Percentiles rank a stretch among this genome's conserved stretches.
Conservation (phyloP, 2,888 invertebrate genomes). For the Iselma pallidipennis region DNA sequence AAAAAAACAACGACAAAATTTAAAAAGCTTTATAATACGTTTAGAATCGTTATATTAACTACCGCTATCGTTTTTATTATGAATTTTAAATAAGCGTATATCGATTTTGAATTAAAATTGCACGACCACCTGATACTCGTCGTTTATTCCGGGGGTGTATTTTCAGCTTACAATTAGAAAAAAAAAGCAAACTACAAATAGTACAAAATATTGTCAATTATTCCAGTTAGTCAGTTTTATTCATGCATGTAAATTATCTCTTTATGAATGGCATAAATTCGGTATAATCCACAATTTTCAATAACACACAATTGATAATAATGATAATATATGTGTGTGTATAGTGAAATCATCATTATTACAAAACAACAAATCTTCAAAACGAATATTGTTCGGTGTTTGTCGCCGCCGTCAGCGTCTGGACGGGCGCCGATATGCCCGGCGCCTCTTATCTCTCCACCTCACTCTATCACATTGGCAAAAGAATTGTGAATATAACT, state of each 20-base stretch:
- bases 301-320: not conserved
- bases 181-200: too few species aligned
- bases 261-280: too few species aligned
- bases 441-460: conserved; percentile 34
- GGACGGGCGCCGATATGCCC: conserved; percentile 41
- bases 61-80: not conserved
- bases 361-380: not conserved
- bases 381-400: conserved; percentile 20
- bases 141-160: too few species aligned
- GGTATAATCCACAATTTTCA: too few species aligned
- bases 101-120: not conserved
- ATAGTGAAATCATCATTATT: not conserved
- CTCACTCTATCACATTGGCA: not conserved
- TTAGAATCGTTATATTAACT: too few species aligned
- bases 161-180: too few species aligned
- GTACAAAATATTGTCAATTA: too few species aligned
- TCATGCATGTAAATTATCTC: not conserved
- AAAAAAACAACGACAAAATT: too few species aligned
- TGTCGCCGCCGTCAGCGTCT: conserved; percentile 29
- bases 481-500: not conserved
- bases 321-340: not conserved
- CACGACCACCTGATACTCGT: not conserved
- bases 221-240: too few species aligned
- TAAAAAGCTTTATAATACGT: too few species aligned
- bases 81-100: not conserved